These are phyloP conservation scores for Prionace glauca DNA, from an alignment of 2,797 vertebrate genomes.

Conservation along the genomic window DNA sequence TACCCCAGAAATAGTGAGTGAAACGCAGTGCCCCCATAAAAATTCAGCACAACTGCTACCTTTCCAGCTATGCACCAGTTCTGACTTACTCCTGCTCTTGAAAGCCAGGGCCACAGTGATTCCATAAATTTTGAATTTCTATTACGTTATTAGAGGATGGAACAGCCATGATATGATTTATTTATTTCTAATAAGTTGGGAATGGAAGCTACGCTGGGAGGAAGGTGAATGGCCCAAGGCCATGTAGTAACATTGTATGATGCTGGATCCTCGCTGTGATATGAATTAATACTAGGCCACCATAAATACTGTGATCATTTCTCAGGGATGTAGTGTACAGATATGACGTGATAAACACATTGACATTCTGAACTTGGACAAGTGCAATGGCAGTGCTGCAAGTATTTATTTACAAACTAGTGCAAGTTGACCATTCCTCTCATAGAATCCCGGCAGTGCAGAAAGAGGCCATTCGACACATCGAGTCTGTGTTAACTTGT, in stretches of 20 bases:
- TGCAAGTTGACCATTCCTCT: background rate
- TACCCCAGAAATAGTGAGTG: background rate
- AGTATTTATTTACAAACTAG: background rate
- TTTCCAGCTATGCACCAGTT: background rate
- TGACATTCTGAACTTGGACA: background rate
- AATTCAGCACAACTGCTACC: background rate
- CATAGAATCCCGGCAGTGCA: too few species aligned
- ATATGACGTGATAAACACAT: background rate
- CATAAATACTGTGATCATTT: background rate
- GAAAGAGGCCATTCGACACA: too few species aligned
- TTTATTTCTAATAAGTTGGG: constrained; percentile 6
- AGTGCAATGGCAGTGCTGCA: background rate
- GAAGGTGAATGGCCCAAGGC: background rate
- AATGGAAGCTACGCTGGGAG: background rate
- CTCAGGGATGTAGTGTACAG: background rate
- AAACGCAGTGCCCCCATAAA: background rate
- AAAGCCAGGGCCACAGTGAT: background rate
- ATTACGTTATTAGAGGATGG: background rate
- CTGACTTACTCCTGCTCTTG: background rate
- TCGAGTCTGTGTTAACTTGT: too few species aligned
- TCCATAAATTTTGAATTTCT: background rate
- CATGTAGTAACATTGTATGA: too few species aligned
- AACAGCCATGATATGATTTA: constrained; percentile 24
- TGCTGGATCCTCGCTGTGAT: background rate
- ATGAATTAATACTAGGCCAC: background rate